These are phyloP conservation scores for Arrhamphus sclerolepis DNA, from an alignment of 2,797 vertebrate species.

Conservation along the genomic window DNA sequence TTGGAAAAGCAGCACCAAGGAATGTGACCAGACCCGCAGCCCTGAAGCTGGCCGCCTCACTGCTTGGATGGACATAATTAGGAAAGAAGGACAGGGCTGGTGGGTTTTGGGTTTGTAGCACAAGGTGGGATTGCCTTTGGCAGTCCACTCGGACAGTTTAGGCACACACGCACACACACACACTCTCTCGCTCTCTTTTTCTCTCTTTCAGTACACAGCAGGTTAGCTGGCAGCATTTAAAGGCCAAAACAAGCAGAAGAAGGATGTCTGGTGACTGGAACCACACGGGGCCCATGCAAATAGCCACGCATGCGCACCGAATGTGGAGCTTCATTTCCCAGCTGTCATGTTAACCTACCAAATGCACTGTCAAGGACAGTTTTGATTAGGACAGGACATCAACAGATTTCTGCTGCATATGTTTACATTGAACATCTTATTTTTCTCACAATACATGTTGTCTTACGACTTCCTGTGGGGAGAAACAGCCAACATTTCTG, in stretches of 20 bases:
- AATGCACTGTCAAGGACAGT: conserved; percentile 34
- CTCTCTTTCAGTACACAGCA: conserved; percentile 44
- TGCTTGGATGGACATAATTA: conserved; percentile 64
- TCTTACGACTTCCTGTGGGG: too few relatives aligned
- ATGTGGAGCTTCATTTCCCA: conserved; percentile 60
- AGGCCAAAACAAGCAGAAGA: conserved; percentile 56
- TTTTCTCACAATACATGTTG: too few relatives aligned
- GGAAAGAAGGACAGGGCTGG: conserved; percentile 49
- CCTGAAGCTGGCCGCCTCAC: conserved; percentile 35
- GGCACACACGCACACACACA: conserved; percentile 14
- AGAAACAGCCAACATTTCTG: too few relatives aligned
- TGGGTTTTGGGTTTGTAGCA: conserved; percentile 47
- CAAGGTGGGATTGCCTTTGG: conserved; percentile 62
- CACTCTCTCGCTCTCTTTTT: too few relatives aligned
- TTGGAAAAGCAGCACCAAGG: conserved; percentile 28
- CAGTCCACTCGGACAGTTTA: conserved; percentile 35
- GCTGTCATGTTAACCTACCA: conserved; percentile 59
- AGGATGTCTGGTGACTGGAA: conserved; percentile 44
- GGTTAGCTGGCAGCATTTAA: conserved; percentile 67
- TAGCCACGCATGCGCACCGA: conserved; percentile 25
- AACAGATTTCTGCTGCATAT: conserved; percentile 6
- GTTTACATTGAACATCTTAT: too few relatives aligned
- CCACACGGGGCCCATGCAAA: conserved; percentile 51
- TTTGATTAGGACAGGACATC: conserved; percentile 5
- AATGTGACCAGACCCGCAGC: conserved; percentile 50